Evolutionary conservation across 2,888 invertebrate species (phyloP), one percentile per base, ranked within the genome.

Genomic region (Nomada ruficornis): DNA sequence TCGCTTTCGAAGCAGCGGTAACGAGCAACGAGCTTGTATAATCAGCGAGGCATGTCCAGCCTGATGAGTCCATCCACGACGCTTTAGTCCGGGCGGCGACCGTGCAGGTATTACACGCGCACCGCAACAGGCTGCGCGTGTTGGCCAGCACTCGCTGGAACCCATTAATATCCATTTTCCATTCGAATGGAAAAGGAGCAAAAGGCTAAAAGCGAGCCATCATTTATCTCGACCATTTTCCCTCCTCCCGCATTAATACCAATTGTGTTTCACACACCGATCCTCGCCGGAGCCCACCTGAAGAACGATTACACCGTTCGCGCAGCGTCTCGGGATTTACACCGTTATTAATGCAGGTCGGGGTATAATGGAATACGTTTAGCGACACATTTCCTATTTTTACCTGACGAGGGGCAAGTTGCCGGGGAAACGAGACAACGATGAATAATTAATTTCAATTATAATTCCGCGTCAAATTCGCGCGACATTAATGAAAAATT

Each of bases 161-260:
- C 81, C 90, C 92, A 93, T 93, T 93, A 93, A 93, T 93, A 92
- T 93, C 91, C 90, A 91, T 93, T 92, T 92, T 89, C 90, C 88
- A 85, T 89, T 87, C 84, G 84, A 88, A 89, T 87, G 86, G 84
- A 90, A 89, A 89, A 89, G 85, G 87, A 88, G 89, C 85, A 89
- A 90, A 89, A 90, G 83, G 81, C 83, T 86, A 82, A 88, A 86
- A 86, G 89, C 86, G 88, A 82, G 84, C 86, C 86, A 90, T 92
- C 91, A 92, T 92, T 92, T 91, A 92, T 92, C 91, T 89, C 88
- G 84, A 84, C 88, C 87, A 88, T 85, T 87, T 85, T 84, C 7
- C 36, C 86, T 82, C 84, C 86, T 88, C 80, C 86, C 86, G 87
- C 90, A 92, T 92, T 90, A 92, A 92, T 91, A 91, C 91, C 91